Evolutionary conservation across 2,113 vertebrate genomes (phyloP).

Genomic region (Leptosomus discolor): DNA sequence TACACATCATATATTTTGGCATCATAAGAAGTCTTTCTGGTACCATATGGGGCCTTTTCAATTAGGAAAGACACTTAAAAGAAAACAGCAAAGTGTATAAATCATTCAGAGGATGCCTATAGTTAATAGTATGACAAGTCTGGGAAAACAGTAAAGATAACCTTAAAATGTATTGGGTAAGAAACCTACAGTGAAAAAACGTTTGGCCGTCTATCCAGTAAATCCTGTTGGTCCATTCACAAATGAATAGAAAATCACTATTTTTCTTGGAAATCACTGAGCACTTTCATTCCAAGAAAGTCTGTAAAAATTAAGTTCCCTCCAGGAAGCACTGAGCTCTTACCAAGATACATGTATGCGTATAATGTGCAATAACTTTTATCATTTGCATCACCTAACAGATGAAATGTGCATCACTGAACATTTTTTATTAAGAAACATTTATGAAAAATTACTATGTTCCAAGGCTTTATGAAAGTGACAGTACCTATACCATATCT

Average conservation of each 20-base stretch:
- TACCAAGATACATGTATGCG: not conserved
- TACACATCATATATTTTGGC: not conserved
- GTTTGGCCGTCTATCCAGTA: not conserved
- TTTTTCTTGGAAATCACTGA: not conserved
- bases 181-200: not conserved
- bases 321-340: not conserved
- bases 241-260: not conserved
- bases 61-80: not conserved
- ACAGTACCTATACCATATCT: not conserved
- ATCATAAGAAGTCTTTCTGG: not conserved
- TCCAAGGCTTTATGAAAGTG: not conserved
- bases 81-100: not conserved
- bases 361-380: not conserved
- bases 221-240: not conserved
- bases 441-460: not conserved
- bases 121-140: accelerated
- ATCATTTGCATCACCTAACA: not conserved
- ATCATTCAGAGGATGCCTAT: not conserved
- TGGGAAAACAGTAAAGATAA: not conserved
- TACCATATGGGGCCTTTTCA: not conserved
- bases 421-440: not conserved
- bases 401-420: not conserved
- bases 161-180: not conserved
- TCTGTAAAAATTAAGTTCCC: not conserved
- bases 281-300: not conserved